Conservation (phyloP, 2,797 vertebrate genomes). For the Rhinichthys osculus region DNA sequence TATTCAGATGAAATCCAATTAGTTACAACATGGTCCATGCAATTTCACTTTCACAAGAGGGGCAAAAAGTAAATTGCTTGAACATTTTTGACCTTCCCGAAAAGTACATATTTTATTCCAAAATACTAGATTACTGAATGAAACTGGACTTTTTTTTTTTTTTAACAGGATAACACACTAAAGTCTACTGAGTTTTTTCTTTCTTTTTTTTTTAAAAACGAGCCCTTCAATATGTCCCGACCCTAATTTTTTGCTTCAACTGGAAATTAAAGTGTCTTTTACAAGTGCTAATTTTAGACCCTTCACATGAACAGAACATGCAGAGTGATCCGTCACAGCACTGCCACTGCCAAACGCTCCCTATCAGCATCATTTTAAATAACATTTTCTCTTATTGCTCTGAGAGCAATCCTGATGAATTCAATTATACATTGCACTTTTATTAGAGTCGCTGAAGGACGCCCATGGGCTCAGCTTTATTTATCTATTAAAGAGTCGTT, state of each 20-base stretch:
- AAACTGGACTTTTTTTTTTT: neutral
- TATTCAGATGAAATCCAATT: conserved; percentile 20
- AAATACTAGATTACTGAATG: neutral
- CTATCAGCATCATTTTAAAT: conserved; percentile 13
- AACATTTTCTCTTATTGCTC: conserved; percentile 26
- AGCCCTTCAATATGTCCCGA: neutral
- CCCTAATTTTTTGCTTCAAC: neutral
- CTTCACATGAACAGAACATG: neutral
- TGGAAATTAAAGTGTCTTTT: conserved; percentile 1
- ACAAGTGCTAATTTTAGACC: neutral
- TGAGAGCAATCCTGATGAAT: conserved; percentile 32
- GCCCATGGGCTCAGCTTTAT: conserved; percentile 14
- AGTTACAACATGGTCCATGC: conserved; percentile 1
- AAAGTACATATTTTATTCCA: neutral
- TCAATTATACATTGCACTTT: conserved; percentile 12
- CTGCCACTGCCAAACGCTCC: conserved; percentile 2
- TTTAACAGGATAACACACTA: neutral
- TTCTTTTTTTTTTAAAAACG: neutral
- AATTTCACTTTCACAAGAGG: neutral
- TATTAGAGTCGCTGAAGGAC: neutral
- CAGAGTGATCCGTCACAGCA: neutral
- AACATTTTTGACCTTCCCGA: neutral
- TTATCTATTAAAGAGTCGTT: neutral
- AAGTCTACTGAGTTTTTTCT: neutral
- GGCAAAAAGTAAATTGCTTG: neutral